Conservation (phyloP, 2,888 invertebrate species). For the Encarsia formosa region DNA sequence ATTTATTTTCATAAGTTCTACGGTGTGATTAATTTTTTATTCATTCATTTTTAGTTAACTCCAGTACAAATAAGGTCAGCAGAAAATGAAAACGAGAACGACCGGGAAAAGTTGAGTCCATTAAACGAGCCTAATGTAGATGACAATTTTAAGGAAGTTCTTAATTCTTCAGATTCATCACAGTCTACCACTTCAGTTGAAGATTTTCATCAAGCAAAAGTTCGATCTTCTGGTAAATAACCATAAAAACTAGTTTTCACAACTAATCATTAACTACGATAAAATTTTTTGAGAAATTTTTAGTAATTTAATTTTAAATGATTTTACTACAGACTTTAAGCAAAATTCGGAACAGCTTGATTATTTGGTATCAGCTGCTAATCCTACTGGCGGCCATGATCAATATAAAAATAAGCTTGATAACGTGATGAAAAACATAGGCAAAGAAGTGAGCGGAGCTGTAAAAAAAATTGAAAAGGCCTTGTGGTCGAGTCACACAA, state of each 20-base stretch:
- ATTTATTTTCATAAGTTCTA: too few relatives aligned
- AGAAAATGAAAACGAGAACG: not conserved
- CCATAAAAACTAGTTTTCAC: not conserved
- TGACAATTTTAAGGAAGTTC: not conserved
- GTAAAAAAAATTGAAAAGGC: slow-evolving; percentile 1
- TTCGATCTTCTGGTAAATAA: slow-evolving; percentile 10
- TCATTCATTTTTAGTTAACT: not conserved
- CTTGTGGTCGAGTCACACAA: not conserved
- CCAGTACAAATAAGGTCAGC: slow-evolving; percentile 10
- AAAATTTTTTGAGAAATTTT: not conserved
- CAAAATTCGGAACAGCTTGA: slow-evolving; percentile 3
- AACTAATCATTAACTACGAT: not conserved
- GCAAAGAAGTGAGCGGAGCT: not conserved
- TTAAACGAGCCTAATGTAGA: not conserved
- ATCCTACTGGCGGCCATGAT: slow-evolving; percentile 7
- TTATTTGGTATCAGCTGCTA: slow-evolving; percentile 15
- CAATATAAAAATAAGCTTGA: slow-evolving; percentile 1
- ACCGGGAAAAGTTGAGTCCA: not conserved
- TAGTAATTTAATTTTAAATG: not conserved
- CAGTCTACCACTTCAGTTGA: not conserved
- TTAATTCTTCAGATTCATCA: not conserved
- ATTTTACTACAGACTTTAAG: slow-evolving; percentile 1
- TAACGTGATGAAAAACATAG: not conserved
- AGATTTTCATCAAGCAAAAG: not conserved
- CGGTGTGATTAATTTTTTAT: too few relatives aligned